These are phyloP conservation scores for Chaetorhynchus papuensis DNA, from an alignment of 2,113 vertebrate species.

Conservation along the genomic window DNA sequence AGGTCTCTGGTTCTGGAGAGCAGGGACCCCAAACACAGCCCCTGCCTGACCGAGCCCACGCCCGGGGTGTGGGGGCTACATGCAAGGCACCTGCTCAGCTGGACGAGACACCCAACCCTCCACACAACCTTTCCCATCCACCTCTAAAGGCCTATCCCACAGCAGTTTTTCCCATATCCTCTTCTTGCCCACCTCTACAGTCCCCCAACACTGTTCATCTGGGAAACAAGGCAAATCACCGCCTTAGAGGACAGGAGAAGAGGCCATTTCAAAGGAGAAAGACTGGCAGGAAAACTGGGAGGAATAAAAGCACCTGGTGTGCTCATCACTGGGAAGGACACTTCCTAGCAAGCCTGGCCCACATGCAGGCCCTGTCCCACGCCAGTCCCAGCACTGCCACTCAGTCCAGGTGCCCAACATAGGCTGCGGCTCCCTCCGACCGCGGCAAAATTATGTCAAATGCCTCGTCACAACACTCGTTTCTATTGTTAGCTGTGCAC, in stretches of 20 bases:
- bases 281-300: neutral
- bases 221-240: neutral
- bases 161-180: neutral
- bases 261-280: neutral
- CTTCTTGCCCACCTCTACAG: neutral
- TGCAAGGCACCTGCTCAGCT: too few species aligned
- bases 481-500: neutral
- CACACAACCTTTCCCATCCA: neutral
- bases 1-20: neutral
- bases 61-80: too few species aligned
- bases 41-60: accelerated
- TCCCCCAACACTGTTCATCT: accelerated
- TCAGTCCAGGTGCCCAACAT: neutral
- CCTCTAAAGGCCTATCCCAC: neutral
- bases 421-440: accelerated
- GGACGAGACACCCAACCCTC: neutral
- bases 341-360: neutral
- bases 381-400: neutral
- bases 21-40: neutral
- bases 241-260: neutral
- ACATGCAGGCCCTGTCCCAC: accelerated
- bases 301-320: neutral
- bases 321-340: neutral
- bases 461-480: accelerated
- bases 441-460: accelerated